Base-by-base conservation (phyloP, 2,113 vertebrate species). In the Seriola quinqueradiata region DNA sequence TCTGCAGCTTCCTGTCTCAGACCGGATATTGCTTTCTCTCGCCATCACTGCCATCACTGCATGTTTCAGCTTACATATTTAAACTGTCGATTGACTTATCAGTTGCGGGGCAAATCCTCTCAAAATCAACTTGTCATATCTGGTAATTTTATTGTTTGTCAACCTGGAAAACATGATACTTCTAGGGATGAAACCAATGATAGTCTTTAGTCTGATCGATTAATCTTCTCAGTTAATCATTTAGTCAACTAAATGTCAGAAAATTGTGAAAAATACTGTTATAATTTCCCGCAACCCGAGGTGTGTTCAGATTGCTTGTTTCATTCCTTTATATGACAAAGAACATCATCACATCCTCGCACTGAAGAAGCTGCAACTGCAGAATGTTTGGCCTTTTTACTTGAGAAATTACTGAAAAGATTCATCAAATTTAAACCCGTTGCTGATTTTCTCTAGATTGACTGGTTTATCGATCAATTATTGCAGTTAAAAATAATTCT, bases 1-100 rank as follows among this genome's bases (percentile, higher is more conserved):
- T 38, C 36, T 52, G 21, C 60, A 73, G 75, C 72, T 87, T 88
- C 88, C 82, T 74, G 86, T 75, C 66, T 46, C 73, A 38, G 23
- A 55, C 54, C 13, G 54, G 61, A 78, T 58, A 57, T 19, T 23
- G 48, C 55, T 57, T 81, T 10, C 61, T 60, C 50, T 17, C 34
- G 19, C 23, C 59, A 38, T 52, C 57, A 7, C 40, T 46, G 32
- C 12, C 21, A 11, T 60, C 5, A 25, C 32, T 7, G 8, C 25
- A 54, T 58, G 42, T 54, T 19, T 58, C 13, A 23, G 14, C 40
- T 19, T 7, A 60, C 28, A 60, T 32, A 59, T 32, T 16, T 16
- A 58, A 58, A 6, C 11, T 4, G 28, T 28, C 4, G 55, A 25
- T 25, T 57, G 54, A 12, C 25, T 25, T 57, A n/a, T 57, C n/a